Evolutionary conservation across 2,113 vertebrate genomes (phyloP).

Genomic region (Calypte anna): DNA sequence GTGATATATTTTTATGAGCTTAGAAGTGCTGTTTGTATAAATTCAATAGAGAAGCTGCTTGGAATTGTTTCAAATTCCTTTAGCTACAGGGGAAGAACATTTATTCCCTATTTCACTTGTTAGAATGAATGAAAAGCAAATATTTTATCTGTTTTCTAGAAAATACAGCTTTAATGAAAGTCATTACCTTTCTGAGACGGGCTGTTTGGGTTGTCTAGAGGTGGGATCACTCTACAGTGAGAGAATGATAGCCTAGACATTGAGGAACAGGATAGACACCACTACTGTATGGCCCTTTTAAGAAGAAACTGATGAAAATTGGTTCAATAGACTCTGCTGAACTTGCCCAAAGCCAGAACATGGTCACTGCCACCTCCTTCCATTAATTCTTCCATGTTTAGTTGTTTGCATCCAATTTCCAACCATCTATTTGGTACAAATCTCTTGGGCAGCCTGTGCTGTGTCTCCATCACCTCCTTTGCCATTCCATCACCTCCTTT

Average conservation of each 20-base stretch:
- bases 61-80: constrained; percentile 64
- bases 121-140: constrained; percentile 62
- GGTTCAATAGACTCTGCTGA: not conserved
- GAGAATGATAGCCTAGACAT: not conserved
- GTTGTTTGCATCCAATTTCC: not conserved
- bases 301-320: not conserved
- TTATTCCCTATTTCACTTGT: constrained; percentile 61
- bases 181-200: not conserved
- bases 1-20: constrained; percentile 69
- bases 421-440: not conserved
- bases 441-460: not conserved
- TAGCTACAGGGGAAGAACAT: constrained; percentile 47
- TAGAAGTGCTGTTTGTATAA: constrained; percentile 48
- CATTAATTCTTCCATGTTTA: not conserved
- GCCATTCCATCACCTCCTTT: not conserved
- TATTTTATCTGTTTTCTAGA: constrained; percentile 59
- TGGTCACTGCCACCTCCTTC: not conserved
- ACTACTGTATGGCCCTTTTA: not conserved
- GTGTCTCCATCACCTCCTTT: not conserved
- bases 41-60: constrained; percentile 65
- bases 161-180: constrained; percentile 42
- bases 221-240: not conserved
- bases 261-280: not conserved
- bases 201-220: not conserved
- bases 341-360: not conserved